Conservation (phyloP, 2,797 vertebrate species). For the Falco naumanni region DNA sequence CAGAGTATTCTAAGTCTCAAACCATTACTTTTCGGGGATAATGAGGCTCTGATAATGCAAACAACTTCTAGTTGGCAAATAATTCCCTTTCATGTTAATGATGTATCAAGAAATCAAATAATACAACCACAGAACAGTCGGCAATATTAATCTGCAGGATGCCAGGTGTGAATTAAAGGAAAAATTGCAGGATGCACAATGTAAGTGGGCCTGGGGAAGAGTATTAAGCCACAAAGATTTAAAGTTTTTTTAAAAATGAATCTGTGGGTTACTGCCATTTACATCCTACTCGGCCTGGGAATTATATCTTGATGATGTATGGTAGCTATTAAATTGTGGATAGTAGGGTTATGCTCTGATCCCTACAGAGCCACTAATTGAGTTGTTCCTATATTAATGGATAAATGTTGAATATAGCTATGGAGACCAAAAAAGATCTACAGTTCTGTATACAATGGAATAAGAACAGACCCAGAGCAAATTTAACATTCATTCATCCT, state of each 20-base stretch:
- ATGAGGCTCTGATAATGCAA: slow-evolving; percentile 43
- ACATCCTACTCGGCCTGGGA: slow-evolving; percentile 61
- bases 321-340: slow-evolving; percentile 67
- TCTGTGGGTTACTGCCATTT: slow-evolving; percentile 56
- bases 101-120: slow-evolving; percentile 66
- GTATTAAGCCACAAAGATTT: slow-evolving; percentile 44
- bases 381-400: slow-evolving; percentile 74
- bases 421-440: slow-evolving; percentile 27
- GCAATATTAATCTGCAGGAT: slow-evolving; percentile 41
- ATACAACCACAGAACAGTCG: slow-evolving; percentile 15
- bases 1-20: background rate
- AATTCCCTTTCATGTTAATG: slow-evolving; percentile 45
- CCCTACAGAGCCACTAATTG: slow-evolving; percentile 70
- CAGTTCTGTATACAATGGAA: background rate
- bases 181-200: slow-evolving; percentile 22
- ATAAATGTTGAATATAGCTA: slow-evolving; percentile 68
- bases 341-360: slow-evolving; percentile 54
- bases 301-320: slow-evolving; percentile 73
- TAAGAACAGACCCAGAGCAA: slow-evolving; percentile 39
- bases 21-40: background rate
- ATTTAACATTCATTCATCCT: slow-evolving; percentile 56
- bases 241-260: slow-evolving; percentile 35
- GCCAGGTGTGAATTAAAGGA: slow-evolving; percentile 27
- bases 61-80: slow-evolving; percentile 40
- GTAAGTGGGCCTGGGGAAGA: slow-evolving; percentile 17